Evolutionary conservation across 2,888 invertebrate species (phyloP).

Genomic region (Cheiracanthium punctorium): DNA sequence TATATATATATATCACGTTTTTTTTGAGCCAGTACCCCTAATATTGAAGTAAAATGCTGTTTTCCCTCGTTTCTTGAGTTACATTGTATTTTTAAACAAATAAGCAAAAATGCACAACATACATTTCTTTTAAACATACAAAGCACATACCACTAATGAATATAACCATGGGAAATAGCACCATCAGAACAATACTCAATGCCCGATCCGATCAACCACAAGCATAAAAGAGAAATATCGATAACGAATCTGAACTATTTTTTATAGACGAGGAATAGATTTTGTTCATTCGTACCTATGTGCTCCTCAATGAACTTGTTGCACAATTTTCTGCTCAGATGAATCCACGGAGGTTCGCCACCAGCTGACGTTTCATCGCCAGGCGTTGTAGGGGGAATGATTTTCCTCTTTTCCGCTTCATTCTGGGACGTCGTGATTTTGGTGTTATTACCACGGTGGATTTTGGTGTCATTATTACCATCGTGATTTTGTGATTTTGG

Average conservation of each 20-base stretch:
- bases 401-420: neutral
- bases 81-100: no score
- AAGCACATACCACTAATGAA: no score
- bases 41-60: no score
- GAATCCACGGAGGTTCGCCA: constrained; percentile 51
- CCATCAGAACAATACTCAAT: neutral
- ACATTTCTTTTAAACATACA: no score
- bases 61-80: no score
- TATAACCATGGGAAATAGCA: neutral
- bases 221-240: neutral
- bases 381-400: neutral
- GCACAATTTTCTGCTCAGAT: constrained; percentile 60
- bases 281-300: constrained; percentile 45
- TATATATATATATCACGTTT: no score
- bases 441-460: no score
- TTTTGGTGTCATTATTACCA: no score
- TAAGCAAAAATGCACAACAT: no score
- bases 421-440: neutral
- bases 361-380: neutral
- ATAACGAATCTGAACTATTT: neutral
- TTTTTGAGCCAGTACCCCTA: no score
- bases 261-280: neutral
- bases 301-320: constrained; percentile 65
- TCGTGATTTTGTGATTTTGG: neutral
- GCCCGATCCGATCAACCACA: neutral